Evolutionary conservation across 2,797 vertebrate genomes (phyloP).

Genomic region (Falco concolor): DNA sequence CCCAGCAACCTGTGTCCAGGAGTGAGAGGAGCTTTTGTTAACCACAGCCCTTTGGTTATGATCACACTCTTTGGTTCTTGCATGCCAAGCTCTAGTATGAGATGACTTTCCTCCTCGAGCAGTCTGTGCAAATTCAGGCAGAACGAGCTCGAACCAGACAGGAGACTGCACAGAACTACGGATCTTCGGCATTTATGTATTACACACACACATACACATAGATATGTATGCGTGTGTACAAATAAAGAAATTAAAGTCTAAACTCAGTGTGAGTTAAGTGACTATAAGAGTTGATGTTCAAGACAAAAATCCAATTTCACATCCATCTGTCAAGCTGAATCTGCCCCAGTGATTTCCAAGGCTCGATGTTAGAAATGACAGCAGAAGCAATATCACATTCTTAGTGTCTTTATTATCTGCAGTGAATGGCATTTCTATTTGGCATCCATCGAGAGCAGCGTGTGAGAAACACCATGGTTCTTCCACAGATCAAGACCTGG

Average conservation of each 20-base stretch:
- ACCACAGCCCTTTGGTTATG: neutral
- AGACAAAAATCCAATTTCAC: constrained; percentile 8
- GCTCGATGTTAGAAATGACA: neutral
- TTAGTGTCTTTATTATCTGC: neutral
- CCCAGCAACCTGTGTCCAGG: neutral
- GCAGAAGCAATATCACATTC: neutral
- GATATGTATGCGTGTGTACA: neutral
- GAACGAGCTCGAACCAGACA: neutral
- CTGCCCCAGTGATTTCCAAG: neutral
- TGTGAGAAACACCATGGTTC: neutral
- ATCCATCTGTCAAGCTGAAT: neutral
- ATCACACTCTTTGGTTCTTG: accelerated
- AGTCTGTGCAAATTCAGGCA: neutral
- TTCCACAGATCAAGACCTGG: neutral
- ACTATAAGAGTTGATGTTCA: neutral
- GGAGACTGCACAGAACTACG: neutral
- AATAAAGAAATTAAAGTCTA: neutral
- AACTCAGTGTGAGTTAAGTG: neutral
- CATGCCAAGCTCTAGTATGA: neutral
- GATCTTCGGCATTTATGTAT: neutral
- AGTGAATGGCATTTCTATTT: neutral
- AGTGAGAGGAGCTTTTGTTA: neutral
- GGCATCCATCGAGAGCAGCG: neutral
- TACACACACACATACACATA: neutral
- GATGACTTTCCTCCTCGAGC: neutral